Base-by-base conservation (phyloP, 2,113 vertebrate genomes). In the Marcusenius ussheri region DNA sequence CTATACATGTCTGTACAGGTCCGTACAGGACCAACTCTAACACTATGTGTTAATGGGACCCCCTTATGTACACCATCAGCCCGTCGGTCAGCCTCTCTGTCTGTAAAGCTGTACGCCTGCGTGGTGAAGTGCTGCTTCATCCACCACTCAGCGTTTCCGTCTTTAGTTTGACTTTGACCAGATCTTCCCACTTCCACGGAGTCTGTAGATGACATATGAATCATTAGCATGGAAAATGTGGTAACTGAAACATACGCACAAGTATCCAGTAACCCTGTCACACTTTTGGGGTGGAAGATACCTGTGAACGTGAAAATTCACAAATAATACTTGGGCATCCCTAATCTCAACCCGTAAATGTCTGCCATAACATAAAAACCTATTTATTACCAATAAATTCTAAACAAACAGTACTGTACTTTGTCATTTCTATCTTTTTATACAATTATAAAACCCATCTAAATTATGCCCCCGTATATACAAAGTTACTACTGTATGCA, bases 141-240 rank as follows among this genome's bases (percentile, higher is more conserved):
- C 3, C 56, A 80, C 31, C 88, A n/a, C 21, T 70, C 62, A 31
- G 62, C 62, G n/a, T 70, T 70, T 13, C 56, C 49, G 56, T 90
- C 92, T 94, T 97, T 95, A 99, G 95, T 98, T 99, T 39, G 98
- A 99, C 93, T 99, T 99, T 93, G 98, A 99, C 98, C 98, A 99
- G 94, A 99, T 99, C 95, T 99, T 99, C 88, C 98, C 97, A 0
- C 98, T 99, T 94, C 98, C 98, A 31, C 98, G 97, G 93, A 99
- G 96, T 93, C 98, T 99, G 95, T 51, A 89, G 89, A 3, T 91
- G 49, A 90, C 46, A 91, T 89, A 46, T 91, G 90, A 87, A 86
- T 2, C 47, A 70, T 62, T 85, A 70, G 53, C 46, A 70, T 27
- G 9, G 51, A 46, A 49, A 35, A n/a, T 0, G 6, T 62, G 56